A percentile compares a stretch with the other conserved stretches of the same genome.
phyloP scores from a whole-genome alignment of 2,797 vertebrate genomes.

The Rhabdomys pumilio region DNA sequence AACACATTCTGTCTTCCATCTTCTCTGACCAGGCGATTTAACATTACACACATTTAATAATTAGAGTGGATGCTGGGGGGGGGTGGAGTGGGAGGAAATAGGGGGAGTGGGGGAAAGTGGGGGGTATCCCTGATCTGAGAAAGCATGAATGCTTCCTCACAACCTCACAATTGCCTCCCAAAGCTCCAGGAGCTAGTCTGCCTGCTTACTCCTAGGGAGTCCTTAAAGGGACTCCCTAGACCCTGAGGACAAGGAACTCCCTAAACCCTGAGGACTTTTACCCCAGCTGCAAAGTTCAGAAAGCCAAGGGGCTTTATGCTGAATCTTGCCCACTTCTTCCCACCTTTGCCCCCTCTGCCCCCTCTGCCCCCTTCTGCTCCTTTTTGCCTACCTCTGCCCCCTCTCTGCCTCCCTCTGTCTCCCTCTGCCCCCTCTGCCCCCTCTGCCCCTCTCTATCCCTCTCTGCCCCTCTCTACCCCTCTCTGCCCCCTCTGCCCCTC shows the following conservation, averaged over 20 bases:
- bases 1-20: slow-evolving; percentile 56
- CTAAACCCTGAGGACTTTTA: not conserved
- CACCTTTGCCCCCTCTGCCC: no score
- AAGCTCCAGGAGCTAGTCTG: not conserved
- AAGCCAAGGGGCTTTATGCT: not conserved
- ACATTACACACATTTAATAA: not conserved
- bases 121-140: not conserved
- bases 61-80: not conserved
- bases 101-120: no score
- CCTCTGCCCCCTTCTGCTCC: no score
- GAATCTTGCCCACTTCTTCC: not conserved
- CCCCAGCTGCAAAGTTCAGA: not conserved
- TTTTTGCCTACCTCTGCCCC: not conserved
- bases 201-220: not conserved
- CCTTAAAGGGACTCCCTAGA: not conserved
- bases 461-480: not conserved
- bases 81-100: no score
- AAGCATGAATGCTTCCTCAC: accelerated
- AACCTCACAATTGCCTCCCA: no score
- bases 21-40: slow-evolving; percentile 55
- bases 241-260: not conserved
- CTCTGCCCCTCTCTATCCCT: not conserved
- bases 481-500: no score
- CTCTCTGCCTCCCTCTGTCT: no score
- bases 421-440: not conserved